Evolutionary conservation across 2,797 vertebrate species (phyloP).

Genomic region (Perodicticus potto): DNA sequence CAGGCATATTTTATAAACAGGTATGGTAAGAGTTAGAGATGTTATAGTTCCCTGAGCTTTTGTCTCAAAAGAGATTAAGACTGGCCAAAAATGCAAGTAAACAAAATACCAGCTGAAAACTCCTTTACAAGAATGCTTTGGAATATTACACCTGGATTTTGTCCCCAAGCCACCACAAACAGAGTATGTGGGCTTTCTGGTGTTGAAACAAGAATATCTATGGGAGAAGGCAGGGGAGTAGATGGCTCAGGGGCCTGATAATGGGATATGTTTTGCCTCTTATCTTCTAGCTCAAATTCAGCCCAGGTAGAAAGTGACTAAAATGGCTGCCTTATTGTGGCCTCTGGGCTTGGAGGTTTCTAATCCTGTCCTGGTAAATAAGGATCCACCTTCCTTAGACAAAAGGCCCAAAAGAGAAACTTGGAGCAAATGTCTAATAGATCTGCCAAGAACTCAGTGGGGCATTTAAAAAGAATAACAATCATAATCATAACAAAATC

Average conservation of each 20-base stretch:
- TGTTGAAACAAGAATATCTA: slow-evolving; percentile 51
- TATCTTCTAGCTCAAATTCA: slow-evolving; percentile 74
- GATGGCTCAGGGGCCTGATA: slow-evolving; percentile 65
- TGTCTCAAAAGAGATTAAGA: slow-evolving; percentile 58
- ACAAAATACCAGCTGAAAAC: slow-evolving; percentile 83
- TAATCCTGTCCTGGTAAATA: slow-evolving; percentile 69
- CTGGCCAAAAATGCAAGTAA: slow-evolving; percentile 78
- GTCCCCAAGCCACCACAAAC: slow-evolving; percentile 72
- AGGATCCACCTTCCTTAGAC: slow-evolving; percentile 42
- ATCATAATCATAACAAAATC: slow-evolving; percentile 3
- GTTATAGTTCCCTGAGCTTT: slow-evolving; percentile 60
- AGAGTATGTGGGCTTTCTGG: slow-evolving; percentile 76
- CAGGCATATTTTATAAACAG: slow-evolving; percentile 58
- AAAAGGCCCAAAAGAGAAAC: slow-evolving; percentile 67
- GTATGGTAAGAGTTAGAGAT: slow-evolving; percentile 45
- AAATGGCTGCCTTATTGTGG: slow-evolving; percentile 62
- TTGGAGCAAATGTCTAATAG: slow-evolving; percentile 58
- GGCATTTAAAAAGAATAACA: slow-evolving; percentile 27
- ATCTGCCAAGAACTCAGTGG: slow-evolving; percentile 67
- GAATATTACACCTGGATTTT: slow-evolving; percentile 80
- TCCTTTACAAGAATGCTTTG: slow-evolving; percentile 79
- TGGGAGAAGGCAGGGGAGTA: slow-evolving; percentile 68
- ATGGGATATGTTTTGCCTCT: slow-evolving; percentile 71
- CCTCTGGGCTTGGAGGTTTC: slow-evolving; percentile 62
- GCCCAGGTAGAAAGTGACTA: slow-evolving; percentile 76